Conservation (phyloP, 2,888 invertebrate genomes). For the Eupithecia vulgata region DNA sequence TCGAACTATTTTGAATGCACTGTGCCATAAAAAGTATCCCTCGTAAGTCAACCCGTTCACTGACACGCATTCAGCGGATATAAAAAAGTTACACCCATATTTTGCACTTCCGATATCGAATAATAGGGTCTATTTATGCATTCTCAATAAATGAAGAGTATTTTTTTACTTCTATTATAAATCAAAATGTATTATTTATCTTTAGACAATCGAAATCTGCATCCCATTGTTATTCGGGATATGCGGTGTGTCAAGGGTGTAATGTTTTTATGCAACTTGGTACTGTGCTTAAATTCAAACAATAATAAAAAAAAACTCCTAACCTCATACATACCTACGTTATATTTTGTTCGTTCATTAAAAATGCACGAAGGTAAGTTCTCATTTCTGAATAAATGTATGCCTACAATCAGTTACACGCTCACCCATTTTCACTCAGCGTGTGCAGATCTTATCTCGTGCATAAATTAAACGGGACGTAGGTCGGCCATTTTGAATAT, state of each 20-base stretch:
- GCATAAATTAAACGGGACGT: conserved; percentile 66
- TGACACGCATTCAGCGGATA: conserved; percentile 78
- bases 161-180: conserved; percentile 82
- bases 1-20: conserved; percentile 81
- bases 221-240: conserved; percentile 82
- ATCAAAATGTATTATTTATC: conserved; percentile 85
- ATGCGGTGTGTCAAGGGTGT: conserved; percentile 83
- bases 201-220: conserved; percentile 83
- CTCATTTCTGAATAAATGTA: conserved; percentile 14
- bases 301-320: conserved; percentile 52
- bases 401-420: conserved; percentile 27
- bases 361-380: conserved; percentile 1
- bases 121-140: conserved; percentile 84
- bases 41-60: conserved; percentile 80
- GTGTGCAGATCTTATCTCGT: conserved; percentile 65
- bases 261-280: conserved; percentile 71
- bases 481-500: conserved; percentile 81
- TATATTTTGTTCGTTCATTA: neutral
- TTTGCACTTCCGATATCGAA: conserved; percentile 82
- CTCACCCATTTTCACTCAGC: conserved; percentile 27
- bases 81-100: conserved; percentile 84
- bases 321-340: neutral
- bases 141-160: conserved; percentile 83
- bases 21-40: conserved; percentile 68
- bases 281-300: conserved; percentile 27